Evolutionary conservation across 2,797 vertebrate species (phyloP).

Genomic region (Ispidina picta): DNA sequence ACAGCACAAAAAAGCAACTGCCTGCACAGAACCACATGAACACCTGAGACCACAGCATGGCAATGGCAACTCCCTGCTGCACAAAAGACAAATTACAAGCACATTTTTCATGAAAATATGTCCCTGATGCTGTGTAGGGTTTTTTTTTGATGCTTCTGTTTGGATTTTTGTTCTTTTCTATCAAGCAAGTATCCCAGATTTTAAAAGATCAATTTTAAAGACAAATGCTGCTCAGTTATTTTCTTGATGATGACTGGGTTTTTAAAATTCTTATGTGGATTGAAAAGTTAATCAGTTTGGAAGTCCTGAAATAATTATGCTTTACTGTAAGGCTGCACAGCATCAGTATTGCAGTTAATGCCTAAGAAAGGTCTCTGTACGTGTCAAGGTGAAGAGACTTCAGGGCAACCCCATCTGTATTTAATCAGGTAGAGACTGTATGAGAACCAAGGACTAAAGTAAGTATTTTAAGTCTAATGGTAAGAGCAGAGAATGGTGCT

Average conservation of each 20-base stretch:
- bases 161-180: background rate
- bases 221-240: background rate
- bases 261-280: background rate
- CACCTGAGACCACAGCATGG: constrained; percentile 56
- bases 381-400: background rate
- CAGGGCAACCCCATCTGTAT: background rate
- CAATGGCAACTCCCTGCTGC: constrained; percentile 41
- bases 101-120: constrained; percentile 25
- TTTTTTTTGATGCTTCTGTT: background rate
- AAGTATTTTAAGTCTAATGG: background rate
- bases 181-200: background rate
- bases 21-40: constrained; percentile 38
- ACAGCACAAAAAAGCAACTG: constrained; percentile 21
- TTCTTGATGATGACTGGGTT: background rate
- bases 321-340: background rate
- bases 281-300: background rate
- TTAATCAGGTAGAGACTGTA: background rate
- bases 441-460: background rate
- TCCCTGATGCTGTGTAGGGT: background rate
- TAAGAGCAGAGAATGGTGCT: background rate
- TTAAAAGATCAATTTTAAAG: background rate
- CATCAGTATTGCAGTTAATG: background rate
- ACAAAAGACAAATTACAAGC: constrained; percentile 44
- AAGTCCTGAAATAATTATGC: background rate
- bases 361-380: background rate